These are phyloP conservation scores for Columba guinea DNA, from an alignment of 2,797 vertebrate species.

Conservation along the genomic window DNA sequence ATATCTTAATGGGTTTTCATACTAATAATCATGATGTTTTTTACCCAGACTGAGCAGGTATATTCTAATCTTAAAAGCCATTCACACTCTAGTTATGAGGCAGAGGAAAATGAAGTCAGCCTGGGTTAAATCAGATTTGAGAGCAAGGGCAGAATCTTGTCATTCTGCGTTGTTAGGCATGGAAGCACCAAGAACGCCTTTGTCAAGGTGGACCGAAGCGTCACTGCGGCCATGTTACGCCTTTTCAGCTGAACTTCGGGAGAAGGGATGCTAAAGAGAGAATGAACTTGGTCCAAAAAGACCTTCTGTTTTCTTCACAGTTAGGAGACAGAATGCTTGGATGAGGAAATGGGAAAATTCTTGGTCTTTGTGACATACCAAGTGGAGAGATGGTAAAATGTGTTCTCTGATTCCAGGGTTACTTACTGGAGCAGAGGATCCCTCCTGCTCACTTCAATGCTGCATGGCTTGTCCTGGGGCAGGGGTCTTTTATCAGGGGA, in stretches of 20 bases:
- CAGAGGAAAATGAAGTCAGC: neutral
- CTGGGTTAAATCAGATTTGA: neutral
- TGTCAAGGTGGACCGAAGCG: neutral
- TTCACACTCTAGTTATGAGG: neutral
- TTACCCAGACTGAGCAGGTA: neutral
- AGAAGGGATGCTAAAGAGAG: neutral
- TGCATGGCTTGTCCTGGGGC: neutral
- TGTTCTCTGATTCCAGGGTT: neutral
- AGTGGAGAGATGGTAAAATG: neutral
- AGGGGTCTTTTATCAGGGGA: neutral
- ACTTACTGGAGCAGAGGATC: neutral
- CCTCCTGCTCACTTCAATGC: neutral
- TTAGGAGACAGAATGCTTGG: neutral
- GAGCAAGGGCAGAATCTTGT: neutral
- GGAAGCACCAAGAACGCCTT: neutral
- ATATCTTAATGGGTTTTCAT: neutral
- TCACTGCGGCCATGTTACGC: neutral
- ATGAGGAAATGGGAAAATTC: neutral
- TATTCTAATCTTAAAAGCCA: neutral
- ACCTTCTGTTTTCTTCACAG: neutral
- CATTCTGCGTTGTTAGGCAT: neutral
- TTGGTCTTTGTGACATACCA: neutral
- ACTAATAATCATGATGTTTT: neutral
- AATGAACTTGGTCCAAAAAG: neutral
- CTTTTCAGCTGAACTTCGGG: neutral